Base-by-base conservation (phyloP, 2,888 invertebrate species). In the Agrochola lota region DNA sequence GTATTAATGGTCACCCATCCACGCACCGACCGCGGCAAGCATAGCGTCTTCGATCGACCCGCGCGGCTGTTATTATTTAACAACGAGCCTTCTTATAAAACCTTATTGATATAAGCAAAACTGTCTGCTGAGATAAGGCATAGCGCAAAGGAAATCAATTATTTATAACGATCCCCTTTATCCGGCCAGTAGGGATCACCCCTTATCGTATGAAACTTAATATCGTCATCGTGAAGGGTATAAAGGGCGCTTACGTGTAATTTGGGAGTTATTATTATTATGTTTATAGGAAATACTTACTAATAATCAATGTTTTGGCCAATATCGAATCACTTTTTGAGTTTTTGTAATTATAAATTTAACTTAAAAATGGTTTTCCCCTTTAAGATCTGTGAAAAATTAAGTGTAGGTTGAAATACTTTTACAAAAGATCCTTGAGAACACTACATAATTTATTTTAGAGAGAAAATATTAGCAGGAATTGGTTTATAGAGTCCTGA, bases 121-220 rank as follows among this genome's bases (percentile, higher is more conserved):
- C 35, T 1, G 6, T 55, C 1, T 30, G 12, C 7, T 55, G 2
- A 11, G 30, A 7, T 20, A 63, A 63, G 30, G 9, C n/a, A 43
- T n/a, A 59, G 11, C n/a, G 15, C 0, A 40, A 57, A 70, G 30
- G 6, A 57, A 62, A 63, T 43, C 12, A 5, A 60, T 71, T 55
- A 55, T 35, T 69, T 43, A 35, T 60, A 64, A 64, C 9, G 15
- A 23, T 46, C 15, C 4, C 62, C 11, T 43, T 20, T 23, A 35
- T 17, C 12, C 57, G 23, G 12, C 15, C 2, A 40, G 6, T n/a
- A 70, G 69, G 60, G 66, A n/a, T 70, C 12, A 55, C 12, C 64
- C 60, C 15, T 62, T 67, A 62, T 40, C 17, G 6, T 55, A 15
- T 60, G 69, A n/a, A 66, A 80, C 60, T n/a, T 40, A 55, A 80